Conservation (phyloP, 2,113 vertebrate genomes). For the Piprites chloris region DNA sequence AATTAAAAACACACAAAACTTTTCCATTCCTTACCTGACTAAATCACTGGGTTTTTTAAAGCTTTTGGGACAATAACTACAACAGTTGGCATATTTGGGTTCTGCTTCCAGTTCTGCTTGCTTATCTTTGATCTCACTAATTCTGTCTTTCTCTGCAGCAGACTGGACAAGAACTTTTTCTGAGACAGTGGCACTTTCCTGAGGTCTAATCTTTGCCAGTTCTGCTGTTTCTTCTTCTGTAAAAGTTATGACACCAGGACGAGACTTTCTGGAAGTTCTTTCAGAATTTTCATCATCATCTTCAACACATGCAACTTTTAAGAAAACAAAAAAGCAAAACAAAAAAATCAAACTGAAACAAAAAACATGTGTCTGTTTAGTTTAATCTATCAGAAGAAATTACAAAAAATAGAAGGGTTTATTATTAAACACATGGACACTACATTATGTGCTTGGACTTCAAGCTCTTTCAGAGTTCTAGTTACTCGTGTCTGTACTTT, state of each 20-base stretch:
- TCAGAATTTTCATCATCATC: conserved; percentile 82
- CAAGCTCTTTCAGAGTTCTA: background rate
- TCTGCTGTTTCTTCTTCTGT: conserved; percentile 95
- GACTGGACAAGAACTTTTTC: conserved; percentile 97
- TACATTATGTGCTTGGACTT: background rate
- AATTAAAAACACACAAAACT: background rate
- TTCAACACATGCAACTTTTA: conserved; percentile 76
- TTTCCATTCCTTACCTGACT: conserved; percentile 82
- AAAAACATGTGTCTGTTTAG: background rate
- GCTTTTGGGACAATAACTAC: conserved; percentile 93
- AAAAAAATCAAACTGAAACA: background rate
- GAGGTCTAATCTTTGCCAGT: conserved; percentile 88
- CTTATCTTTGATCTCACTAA: conserved; percentile 96
- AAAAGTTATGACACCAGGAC: conserved; percentile 91
- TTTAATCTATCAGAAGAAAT: background rate
- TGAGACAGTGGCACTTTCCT: conserved; percentile 88
- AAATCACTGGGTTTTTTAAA: conserved; percentile 99
- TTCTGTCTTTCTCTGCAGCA: conserved; percentile 92
- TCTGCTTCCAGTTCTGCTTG: conserved; percentile 89
- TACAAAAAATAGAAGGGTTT: background rate
- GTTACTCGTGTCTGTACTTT: background rate
- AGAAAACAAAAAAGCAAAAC: background rate
- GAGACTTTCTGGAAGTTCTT: conserved; percentile 78
- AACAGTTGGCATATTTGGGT: conserved; percentile 94
- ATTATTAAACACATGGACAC: background rate